Evolutionary conservation across 2,888 invertebrate species (phyloP).

Genomic region (Ormyrus pomaceus): DNA sequence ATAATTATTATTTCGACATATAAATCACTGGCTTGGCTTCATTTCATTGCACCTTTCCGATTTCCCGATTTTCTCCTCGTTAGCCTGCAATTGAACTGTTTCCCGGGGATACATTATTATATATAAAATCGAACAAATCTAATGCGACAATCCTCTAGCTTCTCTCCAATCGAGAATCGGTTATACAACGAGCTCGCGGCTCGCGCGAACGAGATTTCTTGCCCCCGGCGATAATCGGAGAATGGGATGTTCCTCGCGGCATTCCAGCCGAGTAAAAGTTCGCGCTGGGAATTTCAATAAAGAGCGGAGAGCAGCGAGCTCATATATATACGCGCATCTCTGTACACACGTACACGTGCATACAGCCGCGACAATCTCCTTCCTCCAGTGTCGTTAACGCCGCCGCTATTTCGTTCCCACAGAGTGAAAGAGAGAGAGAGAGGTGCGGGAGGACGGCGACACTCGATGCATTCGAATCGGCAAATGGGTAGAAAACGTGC

Average conservation of each 20-base stretch:
- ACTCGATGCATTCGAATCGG: conserved; percentile 49
- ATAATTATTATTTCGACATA: conserved; percentile 60
- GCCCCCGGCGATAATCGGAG: conserved; percentile 16
- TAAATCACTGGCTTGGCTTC: conserved; percentile 36
- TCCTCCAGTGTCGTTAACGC: conserved; percentile 1
- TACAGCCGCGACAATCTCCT: background rate
- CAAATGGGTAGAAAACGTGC: conserved; percentile 58
- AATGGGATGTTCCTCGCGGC: conserved; percentile 11
- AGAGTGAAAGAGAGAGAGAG: background rate
- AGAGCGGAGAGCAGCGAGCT: conserved; percentile 59
- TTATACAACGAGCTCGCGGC: background rate
- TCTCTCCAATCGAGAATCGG: background rate
- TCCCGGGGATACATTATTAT: background rate
- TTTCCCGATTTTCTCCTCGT: conserved; percentile 15
- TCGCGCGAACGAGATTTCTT: background rate
- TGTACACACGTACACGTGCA: too few species aligned
- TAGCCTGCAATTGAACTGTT: conserved; percentile 12
- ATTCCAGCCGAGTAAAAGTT: conserved; percentile 59
- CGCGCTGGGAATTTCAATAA: conserved; percentile 69
- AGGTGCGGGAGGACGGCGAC: background rate
- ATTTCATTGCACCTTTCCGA: conserved; percentile 10
- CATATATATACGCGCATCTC: background rate
- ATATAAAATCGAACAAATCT: background rate
- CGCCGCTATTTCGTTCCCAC: conserved; percentile 8
- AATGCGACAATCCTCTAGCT: background rate